phyloP scores from a whole-genome alignment of 2,113 vertebrate genomes.

The Piprites chloris region DNA sequence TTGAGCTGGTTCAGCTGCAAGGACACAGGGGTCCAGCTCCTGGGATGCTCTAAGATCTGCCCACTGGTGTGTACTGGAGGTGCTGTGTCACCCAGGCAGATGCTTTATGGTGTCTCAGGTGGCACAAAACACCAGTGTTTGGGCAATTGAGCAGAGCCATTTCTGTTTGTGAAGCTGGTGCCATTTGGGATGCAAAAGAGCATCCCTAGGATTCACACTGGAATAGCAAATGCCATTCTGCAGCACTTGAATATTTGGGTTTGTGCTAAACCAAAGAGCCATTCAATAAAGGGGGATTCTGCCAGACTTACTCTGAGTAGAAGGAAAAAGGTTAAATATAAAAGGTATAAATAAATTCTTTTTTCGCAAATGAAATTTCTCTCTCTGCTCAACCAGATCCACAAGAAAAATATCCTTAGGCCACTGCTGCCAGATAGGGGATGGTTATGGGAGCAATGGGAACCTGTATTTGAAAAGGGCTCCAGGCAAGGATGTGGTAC shows the following conservation, averaged over 20 bases:
- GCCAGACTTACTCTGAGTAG: not conserved
- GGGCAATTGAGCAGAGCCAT: not conserved
- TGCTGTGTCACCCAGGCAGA: not conserved
- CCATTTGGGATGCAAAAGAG: not conserved
- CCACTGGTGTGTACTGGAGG: not conserved
- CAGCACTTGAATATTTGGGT: not conserved
- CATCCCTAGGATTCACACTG: too few relatives aligned
- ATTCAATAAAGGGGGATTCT: not conserved
- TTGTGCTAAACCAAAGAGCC: not conserved
- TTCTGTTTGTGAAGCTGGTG: not conserved
- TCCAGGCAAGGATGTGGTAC: not conserved
- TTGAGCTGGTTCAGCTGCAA: not conserved
- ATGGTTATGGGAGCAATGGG: not conserved
- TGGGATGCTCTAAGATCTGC: not conserved
- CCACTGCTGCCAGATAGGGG: not conserved
- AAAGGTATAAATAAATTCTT: too few relatives aligned
- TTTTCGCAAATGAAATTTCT: not conserved
- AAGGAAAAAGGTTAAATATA: not conserved
- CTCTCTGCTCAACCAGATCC: not conserved
- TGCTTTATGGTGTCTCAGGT: not conserved
- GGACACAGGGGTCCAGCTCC: not conserved
- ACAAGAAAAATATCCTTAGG: not conserved
- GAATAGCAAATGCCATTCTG: not conserved
- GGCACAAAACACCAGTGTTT: not conserved
- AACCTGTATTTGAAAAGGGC: not conserved